Conservation (phyloP, 1,140 invertebrate genomes). For the Diprion similis region DNA sequence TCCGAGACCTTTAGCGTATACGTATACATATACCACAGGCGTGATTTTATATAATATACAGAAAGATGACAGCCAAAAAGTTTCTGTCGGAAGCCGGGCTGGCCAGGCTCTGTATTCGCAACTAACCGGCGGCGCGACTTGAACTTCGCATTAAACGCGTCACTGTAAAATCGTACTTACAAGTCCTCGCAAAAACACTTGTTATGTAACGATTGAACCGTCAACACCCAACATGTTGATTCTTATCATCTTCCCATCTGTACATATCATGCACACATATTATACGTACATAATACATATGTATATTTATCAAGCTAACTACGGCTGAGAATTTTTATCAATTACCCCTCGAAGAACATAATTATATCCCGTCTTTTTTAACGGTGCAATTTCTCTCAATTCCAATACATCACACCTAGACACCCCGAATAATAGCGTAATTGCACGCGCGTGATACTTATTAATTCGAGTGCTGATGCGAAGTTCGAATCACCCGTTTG, state of each 20-base stretch:
- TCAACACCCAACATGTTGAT: too few relatives aligned
- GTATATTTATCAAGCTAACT: too few relatives aligned
- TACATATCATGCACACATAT: background rate
- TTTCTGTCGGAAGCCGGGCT: conserved; percentile 15
- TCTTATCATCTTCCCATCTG: background rate
- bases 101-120: background rate
- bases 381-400: too few relatives aligned
- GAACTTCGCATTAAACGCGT: background rate
- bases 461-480: background rate
- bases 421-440: too few relatives aligned
- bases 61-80: conserved; percentile 9
- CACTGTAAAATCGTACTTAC: background rate
- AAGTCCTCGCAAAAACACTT: background rate
- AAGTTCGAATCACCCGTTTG: background rate
- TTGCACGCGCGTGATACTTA: background rate
- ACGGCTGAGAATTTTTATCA: too few relatives aligned
- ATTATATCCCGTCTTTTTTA: too few relatives aligned
- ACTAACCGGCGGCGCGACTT: background rate
- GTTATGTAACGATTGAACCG: too few relatives aligned
- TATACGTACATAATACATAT: too few relatives aligned
- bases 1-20: conserved; percentile 18
- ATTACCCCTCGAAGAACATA: too few relatives aligned
- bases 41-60: conserved; percentile 15
- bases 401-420: too few relatives aligned
- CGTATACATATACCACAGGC: background rate